These are phyloP conservation scores for Chloroceryle amazona DNA, from an alignment of 2,797 vertebrate species.

Conservation along the genomic window DNA sequence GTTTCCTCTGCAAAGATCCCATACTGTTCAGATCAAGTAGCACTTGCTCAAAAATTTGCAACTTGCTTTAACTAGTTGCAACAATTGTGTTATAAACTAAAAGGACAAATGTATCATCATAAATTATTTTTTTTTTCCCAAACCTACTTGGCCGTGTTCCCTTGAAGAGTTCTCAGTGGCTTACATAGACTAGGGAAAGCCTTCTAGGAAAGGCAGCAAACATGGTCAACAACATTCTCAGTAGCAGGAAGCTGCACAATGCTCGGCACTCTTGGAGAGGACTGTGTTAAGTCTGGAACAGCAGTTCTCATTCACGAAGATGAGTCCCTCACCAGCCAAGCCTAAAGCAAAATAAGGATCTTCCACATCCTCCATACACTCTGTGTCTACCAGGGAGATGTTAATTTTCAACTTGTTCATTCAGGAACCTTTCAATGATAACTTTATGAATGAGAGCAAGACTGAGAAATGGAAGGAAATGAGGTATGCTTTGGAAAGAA, in stretches of 20 bases:
- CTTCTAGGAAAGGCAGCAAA: neutral
- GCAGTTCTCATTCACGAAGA: neutral
- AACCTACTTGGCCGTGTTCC: neutral
- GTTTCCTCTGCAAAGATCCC: neutral
- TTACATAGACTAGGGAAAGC: neutral
- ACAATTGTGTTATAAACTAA: neutral
- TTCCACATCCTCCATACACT: neutral
- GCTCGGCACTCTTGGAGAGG: neutral
- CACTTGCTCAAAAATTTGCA: neutral
- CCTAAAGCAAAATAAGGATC: accelerated
- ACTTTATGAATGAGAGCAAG: neutral
- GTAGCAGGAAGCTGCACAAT: neutral
- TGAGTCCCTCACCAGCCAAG: neutral
- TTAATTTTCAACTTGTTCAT: neutral
- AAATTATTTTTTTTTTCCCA: neutral
- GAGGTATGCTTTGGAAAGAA: neutral
- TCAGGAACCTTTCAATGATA: neutral
- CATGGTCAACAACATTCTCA: neutral
- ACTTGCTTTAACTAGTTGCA: neutral
- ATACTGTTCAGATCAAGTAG: neutral
- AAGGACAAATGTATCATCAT: neutral
- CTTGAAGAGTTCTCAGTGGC: neutral
- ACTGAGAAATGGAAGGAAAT: neutral
- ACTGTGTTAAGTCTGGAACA: neutral
- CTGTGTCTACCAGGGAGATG: neutral